phyloP scores from a whole-genome alignment of 1,140 invertebrate genomes.

The Bathynomus jamesi region DNA sequence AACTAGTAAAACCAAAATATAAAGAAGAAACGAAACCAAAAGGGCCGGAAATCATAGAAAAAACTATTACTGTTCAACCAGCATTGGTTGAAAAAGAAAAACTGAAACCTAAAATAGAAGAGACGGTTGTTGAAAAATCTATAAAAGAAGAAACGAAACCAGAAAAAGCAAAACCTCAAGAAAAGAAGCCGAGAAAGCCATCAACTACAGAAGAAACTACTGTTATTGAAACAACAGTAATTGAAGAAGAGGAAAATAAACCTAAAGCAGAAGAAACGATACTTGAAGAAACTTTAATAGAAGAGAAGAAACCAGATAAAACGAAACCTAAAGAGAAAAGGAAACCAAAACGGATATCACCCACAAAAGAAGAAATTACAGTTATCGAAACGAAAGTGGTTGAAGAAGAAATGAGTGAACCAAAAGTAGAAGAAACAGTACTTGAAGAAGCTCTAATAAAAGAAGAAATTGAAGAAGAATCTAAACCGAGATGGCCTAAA shows the following conservation, averaged over 20 bases:
- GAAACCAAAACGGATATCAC: not conserved
- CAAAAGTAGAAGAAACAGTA: constrained; percentile 20
- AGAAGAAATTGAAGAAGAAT: too few relatives aligned
- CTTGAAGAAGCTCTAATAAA: constrained; percentile 15
- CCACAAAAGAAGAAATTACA: not conserved
- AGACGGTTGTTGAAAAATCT: too few relatives aligned
- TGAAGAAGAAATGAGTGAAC: constrained; percentile 10
- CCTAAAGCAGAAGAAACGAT: not conserved
- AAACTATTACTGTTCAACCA: too few relatives aligned
- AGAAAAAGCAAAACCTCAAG: too few relatives aligned
- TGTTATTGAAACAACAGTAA: not conserved
- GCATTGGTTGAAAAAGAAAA: not conserved
- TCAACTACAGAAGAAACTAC: too few relatives aligned
- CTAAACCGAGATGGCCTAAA: too few relatives aligned
- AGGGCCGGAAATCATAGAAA: too few relatives aligned
- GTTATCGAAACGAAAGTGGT: constrained; percentile 1
- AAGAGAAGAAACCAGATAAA: constrained; percentile 1
- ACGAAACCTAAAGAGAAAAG: not conserved
- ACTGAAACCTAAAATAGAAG: not conserved
- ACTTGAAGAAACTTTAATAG: constrained; percentile 4
- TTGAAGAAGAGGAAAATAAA: not conserved
- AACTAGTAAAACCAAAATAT: too few relatives aligned
- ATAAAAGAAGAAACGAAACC: too few relatives aligned
- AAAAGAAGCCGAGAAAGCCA: too few relatives aligned
- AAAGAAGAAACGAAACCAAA: too few relatives aligned